Evolutionary conservation across 2,888 invertebrate genomes (phyloP).

Genomic region (Pyrgus malvae): DNA sequence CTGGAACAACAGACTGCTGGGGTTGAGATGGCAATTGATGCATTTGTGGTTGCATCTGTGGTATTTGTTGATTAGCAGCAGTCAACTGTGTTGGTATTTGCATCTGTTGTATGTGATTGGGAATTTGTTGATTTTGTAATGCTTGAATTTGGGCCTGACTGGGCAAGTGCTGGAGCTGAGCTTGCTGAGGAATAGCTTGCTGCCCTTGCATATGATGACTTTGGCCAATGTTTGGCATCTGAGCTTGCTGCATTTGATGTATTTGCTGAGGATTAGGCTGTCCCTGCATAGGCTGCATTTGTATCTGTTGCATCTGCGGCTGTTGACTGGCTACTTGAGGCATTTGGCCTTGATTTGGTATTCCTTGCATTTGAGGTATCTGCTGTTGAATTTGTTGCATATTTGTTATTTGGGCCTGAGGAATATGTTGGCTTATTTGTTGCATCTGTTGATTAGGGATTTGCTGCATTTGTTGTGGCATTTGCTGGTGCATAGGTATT

Average conservation of each 20-base stretch:
- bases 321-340: conserved; percentile 72
- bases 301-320: conserved; percentile 78
- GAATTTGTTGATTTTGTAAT: conserved; percentile 79
- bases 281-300: conserved; percentile 76
- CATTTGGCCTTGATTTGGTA: conserved; percentile 73
- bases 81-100: conserved; percentile 72
- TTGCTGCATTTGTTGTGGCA: conserved; percentile 79
- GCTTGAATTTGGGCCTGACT: conserved; percentile 79
- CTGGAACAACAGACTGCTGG: conserved; percentile 73
- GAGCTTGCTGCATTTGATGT: conserved; percentile 75
- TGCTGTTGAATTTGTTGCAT: conserved; percentile 80
- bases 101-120: conserved; percentile 79
- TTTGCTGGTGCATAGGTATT: conserved; percentile 78
- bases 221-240: conserved; percentile 73
- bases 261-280: conserved; percentile 75
- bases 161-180: conserved; percentile 76
- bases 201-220: conserved; percentile 73
- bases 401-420: conserved; percentile 71
- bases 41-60: conserved; percentile 78
- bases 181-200: conserved; percentile 70
- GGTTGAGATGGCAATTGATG: conserved; percentile 76
- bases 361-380: conserved; percentile 75
- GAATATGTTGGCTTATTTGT: conserved; percentile 75
- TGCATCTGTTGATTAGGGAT: conserved; percentile 79
- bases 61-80: conserved; percentile 73